phyloP scores from a whole-genome alignment of 2,113 vertebrate species.

The Peromyscus maniculatus region DNA sequence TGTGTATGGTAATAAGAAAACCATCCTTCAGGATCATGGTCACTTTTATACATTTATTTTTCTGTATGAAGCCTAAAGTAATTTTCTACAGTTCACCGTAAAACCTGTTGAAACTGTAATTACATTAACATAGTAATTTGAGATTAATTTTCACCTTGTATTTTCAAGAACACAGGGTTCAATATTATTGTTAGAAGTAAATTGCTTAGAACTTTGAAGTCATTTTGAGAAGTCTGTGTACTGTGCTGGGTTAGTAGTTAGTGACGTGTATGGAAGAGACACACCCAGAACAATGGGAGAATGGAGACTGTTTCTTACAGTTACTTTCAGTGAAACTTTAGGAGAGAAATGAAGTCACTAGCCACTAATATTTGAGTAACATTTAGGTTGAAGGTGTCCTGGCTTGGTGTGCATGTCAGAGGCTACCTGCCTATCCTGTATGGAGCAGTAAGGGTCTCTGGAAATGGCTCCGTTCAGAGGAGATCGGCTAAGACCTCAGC shows the following conservation, averaged over 20 bases:
- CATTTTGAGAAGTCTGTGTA: background rate
- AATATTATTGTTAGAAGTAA: constrained; percentile 39
- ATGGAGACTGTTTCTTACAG: background rate
- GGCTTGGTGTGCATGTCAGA: background rate
- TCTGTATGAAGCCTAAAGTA: background rate
- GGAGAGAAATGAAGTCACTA: background rate
- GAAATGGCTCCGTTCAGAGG: too few relatives aligned
- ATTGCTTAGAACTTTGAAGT: constrained; percentile 11
- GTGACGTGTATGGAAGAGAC: background rate
- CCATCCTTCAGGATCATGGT: background rate
- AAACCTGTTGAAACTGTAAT: constrained; percentile 20
- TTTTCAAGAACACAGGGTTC: constrained; percentile 54
- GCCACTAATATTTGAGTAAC: background rate
- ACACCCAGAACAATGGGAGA: background rate
- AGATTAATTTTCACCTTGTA: constrained; percentile 49
- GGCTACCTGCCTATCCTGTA: background rate
- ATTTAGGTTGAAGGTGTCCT: background rate
- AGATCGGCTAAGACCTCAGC: background rate
- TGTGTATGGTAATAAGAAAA: background rate
- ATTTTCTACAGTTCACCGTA: constrained; percentile 8
- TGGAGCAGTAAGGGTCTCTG: background rate
- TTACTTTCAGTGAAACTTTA: background rate
- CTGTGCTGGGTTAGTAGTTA: background rate
- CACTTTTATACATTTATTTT: constrained; percentile 29
- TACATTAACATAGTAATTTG: constrained; percentile 39